A percentile compares a stretch with the other conserved stretches of the same genome.
Evolutionary conservation across 2,888 invertebrate species (phyloP).

Genomic region (Agrochola lota): DNA sequence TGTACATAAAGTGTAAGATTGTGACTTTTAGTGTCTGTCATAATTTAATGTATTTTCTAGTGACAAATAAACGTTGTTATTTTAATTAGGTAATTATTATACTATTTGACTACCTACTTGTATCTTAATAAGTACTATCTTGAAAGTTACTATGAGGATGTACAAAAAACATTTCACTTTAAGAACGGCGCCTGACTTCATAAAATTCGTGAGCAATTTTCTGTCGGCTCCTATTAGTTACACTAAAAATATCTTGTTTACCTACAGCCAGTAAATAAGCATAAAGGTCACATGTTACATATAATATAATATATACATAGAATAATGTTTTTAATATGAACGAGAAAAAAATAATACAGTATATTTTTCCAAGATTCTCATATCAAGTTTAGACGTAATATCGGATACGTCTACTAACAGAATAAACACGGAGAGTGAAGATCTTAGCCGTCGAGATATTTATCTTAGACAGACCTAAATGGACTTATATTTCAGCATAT

Average conservation of each 20-base stretch:
- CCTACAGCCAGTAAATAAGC: conserved; percentile 12
- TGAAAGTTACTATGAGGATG: neutral
- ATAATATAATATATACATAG: conserved; percentile 16
- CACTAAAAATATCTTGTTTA: conserved; percentile 12
- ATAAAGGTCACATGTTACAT: conserved; percentile 23
- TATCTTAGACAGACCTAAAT: conserved; percentile 55
- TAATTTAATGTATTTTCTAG: no score
- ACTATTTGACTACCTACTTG: neutral
- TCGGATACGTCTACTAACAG: conserved; percentile 35
- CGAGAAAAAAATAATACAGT: conserved; percentile 26
- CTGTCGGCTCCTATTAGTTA: neutral
- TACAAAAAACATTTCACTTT: neutral
- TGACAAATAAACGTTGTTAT: no score
- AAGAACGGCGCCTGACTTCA: conserved; percentile 1
- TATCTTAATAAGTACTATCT: neutral
- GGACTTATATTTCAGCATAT: conserved; percentile 57
- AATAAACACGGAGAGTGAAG: conserved; percentile 62
- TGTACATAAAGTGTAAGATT: no score
- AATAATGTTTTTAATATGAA: conserved; percentile 47
- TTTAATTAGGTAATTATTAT: neutral
- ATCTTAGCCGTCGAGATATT: conserved; percentile 54
- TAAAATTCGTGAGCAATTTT: conserved; percentile 10
- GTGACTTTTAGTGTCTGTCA: no score
- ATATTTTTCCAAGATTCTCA: conserved; percentile 54
- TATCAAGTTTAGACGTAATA: conserved; percentile 47